A percentile compares a stretch with the other conserved stretches of the same genome.
phyloP scores from a whole-genome alignment of 2,888 invertebrate species.

The Caenorhabditis zanzibari region DNA sequence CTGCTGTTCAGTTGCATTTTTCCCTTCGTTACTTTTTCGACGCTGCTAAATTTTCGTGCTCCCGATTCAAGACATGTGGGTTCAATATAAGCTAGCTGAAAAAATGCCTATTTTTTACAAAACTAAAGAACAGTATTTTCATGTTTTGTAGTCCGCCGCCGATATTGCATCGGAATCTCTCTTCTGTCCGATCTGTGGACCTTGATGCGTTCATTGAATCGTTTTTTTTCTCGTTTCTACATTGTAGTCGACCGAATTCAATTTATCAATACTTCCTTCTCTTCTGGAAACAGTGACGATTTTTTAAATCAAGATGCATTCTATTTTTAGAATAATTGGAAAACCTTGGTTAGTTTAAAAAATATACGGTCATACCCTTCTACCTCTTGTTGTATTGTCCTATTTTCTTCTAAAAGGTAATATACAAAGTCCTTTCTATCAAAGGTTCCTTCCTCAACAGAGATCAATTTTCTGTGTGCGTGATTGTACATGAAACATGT shows the following conservation, averaged over 20 bases:
- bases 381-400: no score
- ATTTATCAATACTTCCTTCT: neutral
- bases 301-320: no score
- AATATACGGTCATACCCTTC: no score
- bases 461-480: constrained; percentile 16
- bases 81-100: no score
- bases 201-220: constrained; percentile 7
- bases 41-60: no score
- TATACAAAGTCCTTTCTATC: neutral
- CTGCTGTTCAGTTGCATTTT: neutral
- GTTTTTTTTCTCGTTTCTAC: neutral
- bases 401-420: no score
- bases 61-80: no score
- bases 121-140: neutral
- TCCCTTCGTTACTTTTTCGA: neutral
- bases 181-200: constrained; percentile 2
- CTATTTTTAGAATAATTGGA: no score
- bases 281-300: neutral
- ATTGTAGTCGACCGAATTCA: neutral
- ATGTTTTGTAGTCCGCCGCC: constrained; percentile 1
- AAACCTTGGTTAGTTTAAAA: no score
- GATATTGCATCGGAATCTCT: neutral
- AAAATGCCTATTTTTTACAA: no score
- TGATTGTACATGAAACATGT: constrained; percentile 9
- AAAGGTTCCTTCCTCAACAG: neutral